phyloP scores from a whole-genome alignment of 2,888 invertebrate species.

The Drosophila villosipedis region DNA sequence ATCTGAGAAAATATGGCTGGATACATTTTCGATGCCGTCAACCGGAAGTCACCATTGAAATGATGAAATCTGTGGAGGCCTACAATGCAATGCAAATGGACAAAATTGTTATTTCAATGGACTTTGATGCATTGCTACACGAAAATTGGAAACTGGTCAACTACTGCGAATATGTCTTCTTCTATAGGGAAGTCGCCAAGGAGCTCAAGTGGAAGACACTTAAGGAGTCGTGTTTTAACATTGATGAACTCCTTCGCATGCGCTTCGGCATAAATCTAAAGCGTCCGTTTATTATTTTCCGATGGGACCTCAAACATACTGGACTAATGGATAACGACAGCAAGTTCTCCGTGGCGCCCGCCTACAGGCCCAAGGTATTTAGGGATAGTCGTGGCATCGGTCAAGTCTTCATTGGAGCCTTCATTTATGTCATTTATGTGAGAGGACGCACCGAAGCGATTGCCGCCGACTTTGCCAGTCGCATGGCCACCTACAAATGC shows the following conservation, averaged over 20 bases:
- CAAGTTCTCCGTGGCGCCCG: conserved; percentile 83
- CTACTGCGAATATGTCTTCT: conserved; percentile 87
- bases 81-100: conserved; percentile 82
- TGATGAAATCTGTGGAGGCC: conserved; percentile 86
- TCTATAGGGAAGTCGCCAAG: conserved; percentile 88
- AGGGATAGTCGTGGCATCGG: conserved; percentile 89
- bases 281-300: conserved; percentile 78
- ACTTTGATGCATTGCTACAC: conserved; percentile 86
- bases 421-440: conserved; percentile 86
- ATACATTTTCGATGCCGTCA: conserved; percentile 89
- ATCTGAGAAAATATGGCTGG: conserved; percentile 87
- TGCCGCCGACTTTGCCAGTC: conserved; percentile 87
- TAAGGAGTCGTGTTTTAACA: conserved; percentile 86
- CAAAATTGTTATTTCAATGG: conserved; percentile 87
- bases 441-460: conserved; percentile 83
- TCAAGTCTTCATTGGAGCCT: conserved; percentile 88
- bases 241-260: conserved; percentile 73
- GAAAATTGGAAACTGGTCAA: conserved; percentile 80
- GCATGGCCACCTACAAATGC: conserved; percentile 88
- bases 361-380: conserved; percentile 86
- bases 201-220: conserved; percentile 86
- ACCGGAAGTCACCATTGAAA: conserved; percentile 84
- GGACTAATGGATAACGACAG: conserved; percentile 78
- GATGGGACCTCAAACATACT: conserved; percentile 86
- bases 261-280: conserved; percentile 69